Conservation (phyloP, 2,113 vertebrate species). For the Neogobius melanostomus region DNA sequence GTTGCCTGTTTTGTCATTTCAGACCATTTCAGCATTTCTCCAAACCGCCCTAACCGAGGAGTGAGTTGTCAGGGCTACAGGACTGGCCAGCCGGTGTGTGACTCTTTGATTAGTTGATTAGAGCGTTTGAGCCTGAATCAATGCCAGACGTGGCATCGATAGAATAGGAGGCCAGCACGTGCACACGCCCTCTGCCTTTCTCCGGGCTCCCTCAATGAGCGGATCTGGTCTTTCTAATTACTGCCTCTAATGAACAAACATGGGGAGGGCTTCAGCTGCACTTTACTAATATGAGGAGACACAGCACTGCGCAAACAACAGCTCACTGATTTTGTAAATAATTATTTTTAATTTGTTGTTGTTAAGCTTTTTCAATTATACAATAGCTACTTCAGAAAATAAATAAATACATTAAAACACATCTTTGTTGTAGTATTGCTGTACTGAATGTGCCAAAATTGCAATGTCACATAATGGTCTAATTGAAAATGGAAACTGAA, state of each 20-base stretch:
- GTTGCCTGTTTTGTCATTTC: no score
- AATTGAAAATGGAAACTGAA: not conserved
- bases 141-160: conserved; percentile 37
- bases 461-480: no score
- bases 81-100: conserved; percentile 16
- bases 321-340: not conserved
- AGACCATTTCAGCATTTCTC: not conserved
- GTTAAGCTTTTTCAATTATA: no score
- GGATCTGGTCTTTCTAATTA: conserved; percentile 6
- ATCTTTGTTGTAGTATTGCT: no score
- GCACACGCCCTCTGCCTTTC: conserved; percentile 4
- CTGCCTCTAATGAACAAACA: conserved; percentile 11
- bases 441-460: no score
- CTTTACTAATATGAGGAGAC: conserved; percentile 2
- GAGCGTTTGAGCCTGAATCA: conserved; percentile 36
- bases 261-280: not conserved
- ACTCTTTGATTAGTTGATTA: conserved; percentile 50
- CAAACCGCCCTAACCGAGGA: not conserved
- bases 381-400: no score
- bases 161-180: conserved; percentile 24
- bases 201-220: conserved; percentile 1
- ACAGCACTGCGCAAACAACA: not conserved
- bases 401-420: no score
- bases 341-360: no score
- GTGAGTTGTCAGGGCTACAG: conserved; percentile 25